Percentiles rank a stretch among this genome's conserved stretches.
These are phyloP conservation scores for Cariama cristata DNA, from an alignment of 2,113 vertebrate genomes.

Conservation along the genomic window DNA sequence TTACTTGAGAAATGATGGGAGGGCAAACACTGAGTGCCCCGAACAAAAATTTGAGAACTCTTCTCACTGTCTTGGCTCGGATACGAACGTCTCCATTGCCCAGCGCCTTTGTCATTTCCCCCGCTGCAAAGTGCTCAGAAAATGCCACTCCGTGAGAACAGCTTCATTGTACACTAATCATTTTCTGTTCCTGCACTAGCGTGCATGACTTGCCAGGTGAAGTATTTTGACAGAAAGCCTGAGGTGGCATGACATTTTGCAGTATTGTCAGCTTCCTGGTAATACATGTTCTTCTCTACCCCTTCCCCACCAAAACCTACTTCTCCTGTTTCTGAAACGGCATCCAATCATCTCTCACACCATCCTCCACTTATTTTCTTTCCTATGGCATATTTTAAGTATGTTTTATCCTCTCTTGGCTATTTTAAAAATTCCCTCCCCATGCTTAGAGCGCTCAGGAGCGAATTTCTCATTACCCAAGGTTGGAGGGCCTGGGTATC, in stretches of 20 bases:
- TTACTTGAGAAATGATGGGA: background rate
- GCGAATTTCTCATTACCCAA: background rate
- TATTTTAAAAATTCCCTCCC: background rate
- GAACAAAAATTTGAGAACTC: background rate
- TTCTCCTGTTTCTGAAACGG: background rate
- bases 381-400: background rate
- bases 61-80: background rate
- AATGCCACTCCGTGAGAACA: fast-evolving
- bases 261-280: background rate
- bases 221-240: background rate
- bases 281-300: fast-evolving
- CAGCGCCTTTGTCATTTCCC: background rate
- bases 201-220: background rate
- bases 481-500: background rate
- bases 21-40: constrained; percentile 4
- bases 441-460: background rate
- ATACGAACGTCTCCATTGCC: fast-evolving
- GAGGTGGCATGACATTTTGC: background rate
- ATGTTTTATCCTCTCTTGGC: background rate
- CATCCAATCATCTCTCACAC: background rate
- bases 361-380: background rate
- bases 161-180: background rate
- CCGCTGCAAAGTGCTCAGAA: fast-evolving
- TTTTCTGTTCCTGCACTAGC: background rate
- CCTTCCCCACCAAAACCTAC: background rate